Evolutionary conservation across 2,113 vertebrate species (phyloP).

Genomic region (Gila orcuttii): DNA sequence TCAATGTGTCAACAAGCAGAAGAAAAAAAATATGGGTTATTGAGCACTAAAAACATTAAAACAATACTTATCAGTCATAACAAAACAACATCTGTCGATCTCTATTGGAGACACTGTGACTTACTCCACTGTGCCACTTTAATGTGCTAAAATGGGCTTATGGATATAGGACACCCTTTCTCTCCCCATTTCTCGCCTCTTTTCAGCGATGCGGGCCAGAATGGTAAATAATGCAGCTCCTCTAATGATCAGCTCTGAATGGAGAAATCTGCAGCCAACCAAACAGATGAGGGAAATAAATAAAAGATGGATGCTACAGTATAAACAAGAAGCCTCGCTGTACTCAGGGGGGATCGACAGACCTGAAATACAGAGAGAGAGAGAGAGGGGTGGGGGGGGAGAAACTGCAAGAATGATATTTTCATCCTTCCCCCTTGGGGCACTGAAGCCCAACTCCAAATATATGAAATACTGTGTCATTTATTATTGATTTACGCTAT

Average conservation of each 20-base stretch:
- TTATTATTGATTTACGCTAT: constrained; percentile 80
- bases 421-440: constrained; percentile 61
- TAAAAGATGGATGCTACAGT: constrained; percentile 47
- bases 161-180: constrained; percentile 13
- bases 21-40: not conserved
- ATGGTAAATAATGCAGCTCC: constrained; percentile 48
- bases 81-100: constrained; percentile 2
- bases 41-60: not conserved
- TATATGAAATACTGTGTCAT: constrained; percentile 73
- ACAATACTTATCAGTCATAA: not conserved
- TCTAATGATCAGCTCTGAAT: constrained; percentile 49
- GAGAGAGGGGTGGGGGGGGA: constrained; percentile 5
- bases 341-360: constrained; percentile 25
- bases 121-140: not conserved
- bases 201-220: not conserved
- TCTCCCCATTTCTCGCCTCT: constrained; percentile 17
- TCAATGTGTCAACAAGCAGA: not conserved
- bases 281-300: constrained; percentile 51
- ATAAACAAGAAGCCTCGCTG: constrained; percentile 47
- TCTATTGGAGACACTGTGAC: constrained; percentile 1
- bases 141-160: constrained; percentile 12
- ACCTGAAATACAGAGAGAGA: constrained; percentile 35
- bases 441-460: constrained; percentile 64
- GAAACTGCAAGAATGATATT: constrained; percentile 12
- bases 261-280: constrained; percentile 46